These are phyloP conservation scores for Phytoseiulus persimilis DNA, from an alignment of 2,888 invertebrate genomes.

Conservation along the genomic window DNA sequence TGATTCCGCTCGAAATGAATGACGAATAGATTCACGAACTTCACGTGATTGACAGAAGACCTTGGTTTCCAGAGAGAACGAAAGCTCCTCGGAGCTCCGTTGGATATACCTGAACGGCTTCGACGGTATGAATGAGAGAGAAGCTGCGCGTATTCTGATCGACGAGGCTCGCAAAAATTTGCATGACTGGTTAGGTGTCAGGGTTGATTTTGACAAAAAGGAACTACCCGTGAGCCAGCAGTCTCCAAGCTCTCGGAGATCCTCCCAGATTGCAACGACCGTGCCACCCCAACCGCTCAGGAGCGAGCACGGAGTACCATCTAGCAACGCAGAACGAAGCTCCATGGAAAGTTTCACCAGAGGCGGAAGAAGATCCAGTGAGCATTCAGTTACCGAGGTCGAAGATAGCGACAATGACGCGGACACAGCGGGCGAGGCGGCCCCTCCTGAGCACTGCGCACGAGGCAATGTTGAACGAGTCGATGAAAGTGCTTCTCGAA, in stretches of 20 bases:
- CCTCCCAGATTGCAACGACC: neutral
- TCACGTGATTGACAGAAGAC: neutral
- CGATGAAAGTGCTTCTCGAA: neutral
- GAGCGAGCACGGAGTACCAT: neutral
- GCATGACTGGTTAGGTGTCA: conserved; percentile 48
- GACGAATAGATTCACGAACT: conserved; percentile 38
- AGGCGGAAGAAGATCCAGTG: no score
- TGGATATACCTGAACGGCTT: conserved; percentile 70
- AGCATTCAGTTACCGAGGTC: neutral
- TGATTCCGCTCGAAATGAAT: no score
- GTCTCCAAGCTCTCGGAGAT: neutral
- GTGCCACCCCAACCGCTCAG: neutral
- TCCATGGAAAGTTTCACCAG: no score
- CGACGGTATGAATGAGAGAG: conserved; percentile 67
- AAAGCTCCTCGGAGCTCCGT: conserved; percentile 54
- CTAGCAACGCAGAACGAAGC: neutral
- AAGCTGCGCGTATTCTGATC: conserved; percentile 71
- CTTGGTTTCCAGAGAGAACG: conserved; percentile 15
- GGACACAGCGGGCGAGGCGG: no score
- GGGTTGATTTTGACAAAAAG: conserved; percentile 40
- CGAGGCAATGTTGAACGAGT: neutral
- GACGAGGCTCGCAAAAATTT: conserved; percentile 65
- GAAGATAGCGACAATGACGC: neutral
- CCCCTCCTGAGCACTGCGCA: no score
- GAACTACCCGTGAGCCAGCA: conserved; percentile 46